These are phyloP conservation scores for Sipha flava DNA, from an alignment of 1,140 invertebrate species.

Conservation along the genomic window DNA sequence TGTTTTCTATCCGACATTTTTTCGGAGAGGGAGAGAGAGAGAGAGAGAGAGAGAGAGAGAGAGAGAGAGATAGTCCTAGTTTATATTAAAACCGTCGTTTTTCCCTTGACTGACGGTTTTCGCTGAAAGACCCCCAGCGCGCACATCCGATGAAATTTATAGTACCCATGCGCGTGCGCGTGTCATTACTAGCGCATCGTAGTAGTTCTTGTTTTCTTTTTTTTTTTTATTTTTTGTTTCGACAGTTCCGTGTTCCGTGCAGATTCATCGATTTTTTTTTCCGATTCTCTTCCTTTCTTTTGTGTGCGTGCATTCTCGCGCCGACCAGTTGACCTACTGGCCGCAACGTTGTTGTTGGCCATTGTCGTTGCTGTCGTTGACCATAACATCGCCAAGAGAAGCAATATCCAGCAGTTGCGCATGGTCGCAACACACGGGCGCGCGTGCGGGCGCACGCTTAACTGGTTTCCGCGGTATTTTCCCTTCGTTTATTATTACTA, in stretches of 20 bases:
- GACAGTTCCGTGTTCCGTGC: neutral
- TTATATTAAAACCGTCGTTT: neutral
- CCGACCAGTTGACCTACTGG: slow-evolving; percentile 16
- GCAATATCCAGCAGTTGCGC: too few species aligned
- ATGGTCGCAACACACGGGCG: neutral
- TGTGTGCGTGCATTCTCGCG: neutral
- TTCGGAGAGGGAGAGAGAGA: neutral
- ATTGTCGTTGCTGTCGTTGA: too few species aligned
- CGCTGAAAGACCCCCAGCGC: neutral
- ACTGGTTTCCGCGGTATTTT: slow-evolving; percentile 4
- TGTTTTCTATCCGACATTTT: neutral
- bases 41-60: too few species aligned
- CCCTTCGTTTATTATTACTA: neutral
- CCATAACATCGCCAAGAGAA: too few species aligned
- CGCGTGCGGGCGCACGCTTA: neutral
- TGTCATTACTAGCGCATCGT: neutral
- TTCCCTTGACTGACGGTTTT: neutral
- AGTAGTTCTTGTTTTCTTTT: neutral
- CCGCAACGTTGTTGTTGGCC: neutral
- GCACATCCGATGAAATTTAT: neutral
- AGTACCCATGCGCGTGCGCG: neutral
- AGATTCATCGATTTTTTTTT: neutral
- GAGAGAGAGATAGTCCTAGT: too few species aligned
- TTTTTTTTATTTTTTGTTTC: neutral
- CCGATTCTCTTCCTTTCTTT: neutral